These are phyloP conservation scores for Noctua janthina DNA, from an alignment of 2,888 invertebrate species.

Conservation along the genomic window DNA sequence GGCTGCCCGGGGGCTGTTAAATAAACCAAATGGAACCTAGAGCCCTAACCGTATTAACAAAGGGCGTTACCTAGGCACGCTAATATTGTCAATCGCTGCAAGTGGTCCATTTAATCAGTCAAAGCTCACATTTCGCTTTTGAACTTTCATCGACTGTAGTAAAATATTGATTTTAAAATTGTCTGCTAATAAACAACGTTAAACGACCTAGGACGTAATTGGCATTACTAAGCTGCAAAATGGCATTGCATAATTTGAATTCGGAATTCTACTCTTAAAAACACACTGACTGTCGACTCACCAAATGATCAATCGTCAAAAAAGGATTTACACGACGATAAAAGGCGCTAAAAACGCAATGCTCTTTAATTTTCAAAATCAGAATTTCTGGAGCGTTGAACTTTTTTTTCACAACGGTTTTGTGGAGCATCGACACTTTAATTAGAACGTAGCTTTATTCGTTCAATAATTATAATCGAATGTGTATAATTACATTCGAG, in stretches of 20 bases:
- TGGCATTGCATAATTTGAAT: constrained; percentile 52
- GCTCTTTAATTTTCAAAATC: constrained; percentile 71
- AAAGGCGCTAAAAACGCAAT: constrained; percentile 66
- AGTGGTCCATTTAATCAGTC: constrained; percentile 21
- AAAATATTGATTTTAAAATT: not conserved
- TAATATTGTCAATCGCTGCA: constrained; percentile 32
- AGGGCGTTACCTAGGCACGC: constrained; percentile 42
- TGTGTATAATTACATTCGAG: constrained; percentile 82
- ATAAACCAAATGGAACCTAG: constrained; percentile 60
- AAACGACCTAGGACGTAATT: constrained; percentile 35
- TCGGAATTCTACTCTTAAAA: constrained; percentile 45
- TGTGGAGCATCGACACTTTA: constrained; percentile 77
- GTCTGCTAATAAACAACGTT: constrained; percentile 12
- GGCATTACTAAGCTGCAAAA: constrained; percentile 45
- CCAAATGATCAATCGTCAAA: constrained; percentile 45
- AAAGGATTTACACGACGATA: constrained; percentile 63
- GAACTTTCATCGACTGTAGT: constrained; percentile 13
- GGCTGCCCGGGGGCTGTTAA: constrained; percentile 37
- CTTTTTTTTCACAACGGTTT: constrained; percentile 68
- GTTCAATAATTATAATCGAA: constrained; percentile 77
- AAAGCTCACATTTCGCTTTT: constrained; percentile 17
- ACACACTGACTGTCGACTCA: constrained; percentile 21
- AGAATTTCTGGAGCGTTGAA: constrained; percentile 65
- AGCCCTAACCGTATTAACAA: constrained; percentile 39
- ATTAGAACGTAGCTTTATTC: constrained; percentile 82